Evolutionary conservation across 2,888 invertebrate species (phyloP).

Genomic region (Pollenia labialis): DNA sequence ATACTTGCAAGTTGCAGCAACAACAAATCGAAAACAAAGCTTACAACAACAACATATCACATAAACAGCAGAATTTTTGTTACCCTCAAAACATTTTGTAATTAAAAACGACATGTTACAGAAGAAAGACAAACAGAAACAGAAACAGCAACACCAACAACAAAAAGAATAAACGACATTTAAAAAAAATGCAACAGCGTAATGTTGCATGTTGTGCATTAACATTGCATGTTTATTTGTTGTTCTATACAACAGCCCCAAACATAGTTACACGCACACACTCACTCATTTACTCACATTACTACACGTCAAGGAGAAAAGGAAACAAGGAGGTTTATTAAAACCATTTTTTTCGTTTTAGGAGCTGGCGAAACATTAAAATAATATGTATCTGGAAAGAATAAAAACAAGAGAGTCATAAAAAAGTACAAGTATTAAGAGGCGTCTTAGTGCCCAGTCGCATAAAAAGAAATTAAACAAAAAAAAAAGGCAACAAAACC

Average conservation of each 20-base stretch:
- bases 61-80: slow-evolving; percentile 50
- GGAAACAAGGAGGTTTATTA: slow-evolving; percentile 50
- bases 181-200: slow-evolving; percentile 52
- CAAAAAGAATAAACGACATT: slow-evolving; percentile 39
- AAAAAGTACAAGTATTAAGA: slow-evolving; percentile 56
- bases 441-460: slow-evolving; percentile 68
- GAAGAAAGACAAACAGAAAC: slow-evolving; percentile 63
- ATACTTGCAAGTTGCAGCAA: slow-evolving; percentile 8
- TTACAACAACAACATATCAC: slow-evolving; percentile 18
- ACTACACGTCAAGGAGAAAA: slow-evolving; percentile 27
- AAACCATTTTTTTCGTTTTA: background rate
- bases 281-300: background rate
- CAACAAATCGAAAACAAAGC: slow-evolving; percentile 7
- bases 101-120: slow-evolving; percentile 71
- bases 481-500: slow-evolving; percentile 15
- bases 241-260: slow-evolving; percentile 20
- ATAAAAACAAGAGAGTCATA: slow-evolving; percentile 37
- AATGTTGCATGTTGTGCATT: slow-evolving; percentile 70
- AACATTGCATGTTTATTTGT: slow-evolving; percentile 66
- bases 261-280: background rate
- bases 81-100: slow-evolving; percentile 70
- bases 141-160: slow-evolving; percentile 40
- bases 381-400: slow-evolving; percentile 27
- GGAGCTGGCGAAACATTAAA: slow-evolving; percentile 43
- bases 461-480: slow-evolving; percentile 22